phyloP scores from a whole-genome alignment of 2,797 vertebrate species.

The Macrochelys suwanniensis region DNA sequence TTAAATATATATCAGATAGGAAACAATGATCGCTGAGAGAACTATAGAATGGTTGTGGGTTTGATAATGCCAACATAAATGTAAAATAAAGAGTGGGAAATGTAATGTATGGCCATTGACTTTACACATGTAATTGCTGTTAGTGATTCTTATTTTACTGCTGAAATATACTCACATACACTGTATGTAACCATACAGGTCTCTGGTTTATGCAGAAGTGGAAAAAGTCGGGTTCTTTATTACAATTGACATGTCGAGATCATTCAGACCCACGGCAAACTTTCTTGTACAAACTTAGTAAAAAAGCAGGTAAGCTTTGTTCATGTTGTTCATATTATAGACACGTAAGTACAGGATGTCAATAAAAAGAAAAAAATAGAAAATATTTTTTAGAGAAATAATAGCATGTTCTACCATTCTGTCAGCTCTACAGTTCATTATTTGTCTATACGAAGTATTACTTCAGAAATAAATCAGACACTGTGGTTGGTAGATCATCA shows the following conservation, averaged over 20 bases:
- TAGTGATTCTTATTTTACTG: conserved; percentile 4
- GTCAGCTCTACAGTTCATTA: not conserved
- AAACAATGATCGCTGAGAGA: not conserved
- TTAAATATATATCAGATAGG: not conserved
- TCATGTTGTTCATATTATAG: not conserved
- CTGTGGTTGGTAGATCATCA: not conserved
- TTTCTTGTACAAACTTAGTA: conserved; percentile 99
- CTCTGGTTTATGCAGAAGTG: conserved; percentile 99
- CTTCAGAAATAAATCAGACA: not conserved
- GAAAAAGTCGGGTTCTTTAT: conserved; percentile 98
- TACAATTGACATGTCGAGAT: conserved; percentile 97
- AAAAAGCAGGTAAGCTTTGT: conserved; percentile 91
- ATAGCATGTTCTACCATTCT: not conserved
- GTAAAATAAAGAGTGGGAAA: not conserved
- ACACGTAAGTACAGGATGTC: not conserved
- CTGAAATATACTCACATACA: conserved; percentile 38
- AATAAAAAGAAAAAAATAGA: not conserved
- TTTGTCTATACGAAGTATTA: not conserved
- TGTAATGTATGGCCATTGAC: not conserved
- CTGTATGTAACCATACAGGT: conserved; percentile 82
- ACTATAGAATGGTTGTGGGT: not conserved
- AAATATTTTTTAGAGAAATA: not conserved
- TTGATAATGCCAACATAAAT: not conserved
- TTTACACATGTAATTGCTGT: not conserved
- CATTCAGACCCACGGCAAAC: conserved; percentile 98